Evolutionary conservation across 2,113 vertebrate species (phyloP).

Genomic region (Sisor rabdophorus): DNA sequence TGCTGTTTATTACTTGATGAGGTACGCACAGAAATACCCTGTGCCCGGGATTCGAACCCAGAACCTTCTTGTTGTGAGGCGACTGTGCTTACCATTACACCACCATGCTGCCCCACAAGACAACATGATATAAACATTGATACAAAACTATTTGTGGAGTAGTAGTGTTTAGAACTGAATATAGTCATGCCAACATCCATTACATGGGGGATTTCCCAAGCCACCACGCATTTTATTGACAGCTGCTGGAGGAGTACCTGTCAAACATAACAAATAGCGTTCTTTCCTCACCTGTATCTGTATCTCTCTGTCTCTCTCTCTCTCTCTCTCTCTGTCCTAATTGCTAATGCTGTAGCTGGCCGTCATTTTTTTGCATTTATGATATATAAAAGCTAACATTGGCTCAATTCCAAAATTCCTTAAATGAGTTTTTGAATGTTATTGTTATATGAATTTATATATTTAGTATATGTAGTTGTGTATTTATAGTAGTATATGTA

Average conservation of each 20-base stretch:
- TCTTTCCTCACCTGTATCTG: background rate
- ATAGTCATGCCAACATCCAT: background rate
- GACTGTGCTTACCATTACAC: too few relatives aligned
- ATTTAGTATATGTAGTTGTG: too few relatives aligned
- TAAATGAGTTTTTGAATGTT: too few relatives aligned
- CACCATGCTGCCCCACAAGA: too few relatives aligned
- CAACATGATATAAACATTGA: too few relatives aligned
- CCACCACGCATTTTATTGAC: slow-evolving; percentile 7
- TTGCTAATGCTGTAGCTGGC: background rate
- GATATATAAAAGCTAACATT: background rate
- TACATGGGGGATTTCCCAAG: background rate
- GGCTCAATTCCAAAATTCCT: too few relatives aligned
- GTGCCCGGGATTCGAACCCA: too few relatives aligned
- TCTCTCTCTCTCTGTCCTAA: slow-evolving; percentile 14
- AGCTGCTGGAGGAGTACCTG: slow-evolving; percentile 4
- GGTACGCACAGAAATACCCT: too few relatives aligned
- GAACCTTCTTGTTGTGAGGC: too few relatives aligned
- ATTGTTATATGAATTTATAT: too few relatives aligned
- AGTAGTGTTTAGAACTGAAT: background rate
- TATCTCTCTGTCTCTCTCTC: background rate
- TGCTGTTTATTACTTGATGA: background rate
- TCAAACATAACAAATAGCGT: slow-evolving; percentile 17
- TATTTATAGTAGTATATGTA: too few relatives aligned
- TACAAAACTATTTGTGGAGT: background rate
- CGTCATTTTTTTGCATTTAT: background rate